Conservation (phyloP, 2,797 vertebrate genomes). For the Leptatherina wallacei region DNA sequence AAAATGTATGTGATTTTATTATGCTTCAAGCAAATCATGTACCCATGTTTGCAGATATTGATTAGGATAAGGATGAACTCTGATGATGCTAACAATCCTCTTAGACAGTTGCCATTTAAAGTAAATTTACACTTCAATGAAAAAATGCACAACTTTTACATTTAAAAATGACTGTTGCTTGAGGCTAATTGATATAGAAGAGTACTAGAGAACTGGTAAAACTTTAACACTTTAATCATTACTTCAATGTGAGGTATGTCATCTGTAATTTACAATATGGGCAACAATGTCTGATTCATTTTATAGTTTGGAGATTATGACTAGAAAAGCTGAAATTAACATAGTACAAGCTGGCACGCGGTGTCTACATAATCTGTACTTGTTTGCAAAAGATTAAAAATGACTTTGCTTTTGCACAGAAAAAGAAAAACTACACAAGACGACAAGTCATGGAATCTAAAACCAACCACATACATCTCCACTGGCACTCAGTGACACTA, state of each 20-base stretch:
- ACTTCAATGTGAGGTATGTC: too few species aligned
- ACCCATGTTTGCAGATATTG: too few species aligned
- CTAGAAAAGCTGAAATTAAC: constrained; percentile 5
- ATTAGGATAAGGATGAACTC: too few species aligned
- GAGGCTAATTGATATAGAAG: neutral
- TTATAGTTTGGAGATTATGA: neutral
- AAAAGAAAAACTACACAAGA: neutral
- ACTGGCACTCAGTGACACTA: constrained; percentile 36
- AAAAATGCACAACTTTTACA: neutral
- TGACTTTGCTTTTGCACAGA: neutral
- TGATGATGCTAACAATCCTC: too few species aligned
- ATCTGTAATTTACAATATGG: neutral
- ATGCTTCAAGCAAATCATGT: too few species aligned
- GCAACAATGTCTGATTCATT: too few species aligned
- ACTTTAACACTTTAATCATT: too few species aligned
- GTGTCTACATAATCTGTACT: neutral
- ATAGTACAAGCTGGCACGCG: neutral
- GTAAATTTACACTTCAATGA: neutral
- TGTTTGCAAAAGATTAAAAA: constrained; percentile 12
- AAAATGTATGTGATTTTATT: too few species aligned
- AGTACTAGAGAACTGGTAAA: neutral
- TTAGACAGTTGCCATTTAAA: neutral
- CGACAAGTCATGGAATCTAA: neutral
- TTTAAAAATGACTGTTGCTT: neutral
- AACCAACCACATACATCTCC: constrained; percentile 22